Percentiles rank a stretch among this genome's conserved stretches.
Conservation (phyloP, 1,140 invertebrate species). For the Hycleus cichorii region DNA sequence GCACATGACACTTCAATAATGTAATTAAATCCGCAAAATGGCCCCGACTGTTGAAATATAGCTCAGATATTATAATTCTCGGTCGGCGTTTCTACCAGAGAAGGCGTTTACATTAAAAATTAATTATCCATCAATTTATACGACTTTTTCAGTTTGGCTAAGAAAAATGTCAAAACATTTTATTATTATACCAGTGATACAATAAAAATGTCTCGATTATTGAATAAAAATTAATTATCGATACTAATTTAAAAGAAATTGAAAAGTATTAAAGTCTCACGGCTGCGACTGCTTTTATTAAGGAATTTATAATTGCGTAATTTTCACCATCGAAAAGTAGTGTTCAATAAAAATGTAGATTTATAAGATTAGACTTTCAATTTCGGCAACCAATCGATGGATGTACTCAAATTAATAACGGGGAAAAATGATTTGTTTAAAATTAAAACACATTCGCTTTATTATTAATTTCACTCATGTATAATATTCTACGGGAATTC, state of each 20-base stretch:
- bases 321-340: no score
- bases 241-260: no score
- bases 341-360: conserved; percentile 11
- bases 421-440: no score
- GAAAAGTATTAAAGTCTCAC: no score
- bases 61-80: conserved; percentile 39
- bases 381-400: conserved; percentile 4
- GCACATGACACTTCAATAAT: conserved; percentile 43
- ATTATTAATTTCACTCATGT: no score
- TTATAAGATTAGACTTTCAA: conserved; percentile 8
- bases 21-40: conserved; percentile 42
- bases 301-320: no score
- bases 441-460: no score
- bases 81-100: conserved; percentile 27
- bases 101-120: conserved; percentile 36
- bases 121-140: conserved; percentile 39
- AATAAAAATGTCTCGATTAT: no score
- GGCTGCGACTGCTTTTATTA: no score
- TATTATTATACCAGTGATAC: not conserved
- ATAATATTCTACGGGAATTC: no score
- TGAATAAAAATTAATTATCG: no score
- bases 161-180: conserved; percentile 5
- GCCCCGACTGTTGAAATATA: conserved; percentile 38
- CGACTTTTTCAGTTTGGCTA: conserved; percentile 10
- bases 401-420: not conserved